A percentile compares a stretch with the other conserved stretches of the same genome.
These are phyloP conservation scores for Lasiurus cinereus DNA, from an alignment of 2,113 vertebrate species.

Conservation along the genomic window DNA sequence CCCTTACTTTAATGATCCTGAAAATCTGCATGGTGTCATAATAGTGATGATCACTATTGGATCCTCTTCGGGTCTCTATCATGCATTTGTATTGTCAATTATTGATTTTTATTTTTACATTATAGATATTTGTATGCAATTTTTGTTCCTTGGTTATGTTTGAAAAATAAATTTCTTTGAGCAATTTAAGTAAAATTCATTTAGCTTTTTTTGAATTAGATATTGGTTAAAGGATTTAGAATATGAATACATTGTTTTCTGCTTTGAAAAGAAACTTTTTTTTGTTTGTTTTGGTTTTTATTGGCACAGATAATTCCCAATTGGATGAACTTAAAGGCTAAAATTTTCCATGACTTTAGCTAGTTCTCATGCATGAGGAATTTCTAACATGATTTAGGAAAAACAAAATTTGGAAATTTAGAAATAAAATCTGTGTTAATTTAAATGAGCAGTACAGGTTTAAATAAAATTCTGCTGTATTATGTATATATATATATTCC, in stretches of 20 bases:
- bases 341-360: constrained; percentile 82
- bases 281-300: constrained; percentile 72
- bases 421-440: constrained; percentile 64
- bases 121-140: constrained; percentile 6
- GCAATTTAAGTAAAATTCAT: constrained; percentile 60
- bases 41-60: background rate
- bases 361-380: constrained; percentile 74
- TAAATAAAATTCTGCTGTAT: background rate
- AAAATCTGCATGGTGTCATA: background rate
- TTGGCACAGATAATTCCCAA: constrained; percentile 76
- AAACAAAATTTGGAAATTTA: constrained; percentile 75
- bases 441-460: constrained; percentile 52
- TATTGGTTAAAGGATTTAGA: constrained; percentile 74
- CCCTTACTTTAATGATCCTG: background rate
- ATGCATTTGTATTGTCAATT: constrained; percentile 10
- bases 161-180: constrained; percentile 72
- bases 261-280: constrained; percentile 69
- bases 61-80: background rate
- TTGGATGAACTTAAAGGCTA: constrained; percentile 81
- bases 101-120: background rate
- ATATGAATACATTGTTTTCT: constrained; percentile 77
- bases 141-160: constrained; percentile 58
- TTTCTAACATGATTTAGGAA: constrained; percentile 75
- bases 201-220: constrained; percentile 63
- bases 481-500: background rate